Conservation (phyloP, 2,113 vertebrate species). For the Cyanoliseus patagonus region DNA sequence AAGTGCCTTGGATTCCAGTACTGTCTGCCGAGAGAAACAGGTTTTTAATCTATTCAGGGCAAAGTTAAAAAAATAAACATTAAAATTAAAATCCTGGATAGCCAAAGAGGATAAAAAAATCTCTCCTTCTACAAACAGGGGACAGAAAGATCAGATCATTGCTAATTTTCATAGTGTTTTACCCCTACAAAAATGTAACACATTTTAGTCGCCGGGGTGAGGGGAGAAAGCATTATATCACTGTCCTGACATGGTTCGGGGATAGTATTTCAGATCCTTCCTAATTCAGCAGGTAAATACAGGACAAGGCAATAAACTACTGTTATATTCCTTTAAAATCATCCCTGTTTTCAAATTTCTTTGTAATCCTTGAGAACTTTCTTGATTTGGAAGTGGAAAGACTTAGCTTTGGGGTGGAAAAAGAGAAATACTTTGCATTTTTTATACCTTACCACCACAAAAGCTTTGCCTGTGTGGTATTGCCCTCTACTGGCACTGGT, state of each 20-base stretch:
- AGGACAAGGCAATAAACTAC: background rate
- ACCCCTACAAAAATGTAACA: background rate
- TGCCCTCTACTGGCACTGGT: conserved; percentile 12
- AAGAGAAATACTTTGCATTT: background rate
- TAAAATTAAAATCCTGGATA: background rate
- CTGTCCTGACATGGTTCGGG: background rate
- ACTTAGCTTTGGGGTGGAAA: background rate
- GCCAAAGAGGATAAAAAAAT: background rate
- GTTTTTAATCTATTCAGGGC: background rate
- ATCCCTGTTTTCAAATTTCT: background rate
- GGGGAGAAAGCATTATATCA: background rate
- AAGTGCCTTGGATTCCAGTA: background rate
- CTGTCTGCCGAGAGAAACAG: background rate
- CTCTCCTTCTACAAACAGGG: background rate
- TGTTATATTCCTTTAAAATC: background rate
- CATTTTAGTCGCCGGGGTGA: background rate
- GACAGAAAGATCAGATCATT: background rate
- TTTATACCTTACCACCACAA: background rate
- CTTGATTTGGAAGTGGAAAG: background rate
- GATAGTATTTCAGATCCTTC: background rate
- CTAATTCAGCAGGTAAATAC: background rate
- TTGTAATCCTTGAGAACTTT: background rate
- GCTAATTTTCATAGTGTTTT: background rate
- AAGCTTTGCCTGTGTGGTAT: background rate
- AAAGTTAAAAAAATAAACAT: background rate